Percentiles rank a stretch among this genome's conserved stretches.
phyloP scores from a whole-genome alignment of 2,888 invertebrate genomes.

The Orchestes rusci region DNA sequence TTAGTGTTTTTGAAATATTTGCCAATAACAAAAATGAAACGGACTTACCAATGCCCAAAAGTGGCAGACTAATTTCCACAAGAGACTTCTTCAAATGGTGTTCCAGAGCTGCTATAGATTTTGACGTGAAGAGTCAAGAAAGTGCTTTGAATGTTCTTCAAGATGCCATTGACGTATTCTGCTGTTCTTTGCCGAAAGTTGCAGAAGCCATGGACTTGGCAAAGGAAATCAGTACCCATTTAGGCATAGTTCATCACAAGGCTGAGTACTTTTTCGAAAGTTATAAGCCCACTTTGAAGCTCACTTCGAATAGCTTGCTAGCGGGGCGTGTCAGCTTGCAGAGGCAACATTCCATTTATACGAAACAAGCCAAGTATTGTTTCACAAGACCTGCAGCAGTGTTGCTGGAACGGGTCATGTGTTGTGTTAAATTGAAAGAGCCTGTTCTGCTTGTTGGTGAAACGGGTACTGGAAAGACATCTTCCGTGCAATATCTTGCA shows the following conservation, averaged over 20 bases:
- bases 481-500: conserved; percentile 86
- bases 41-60: conserved; percentile 31
- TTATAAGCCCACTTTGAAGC: conserved; percentile 62
- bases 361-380: conserved; percentile 55
- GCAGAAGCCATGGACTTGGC: conserved; percentile 61
- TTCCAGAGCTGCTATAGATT: conserved; percentile 64
- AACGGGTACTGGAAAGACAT: conserved; percentile 98
- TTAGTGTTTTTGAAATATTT: conserved; percentile 77
- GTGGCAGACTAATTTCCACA: conserved; percentile 64
- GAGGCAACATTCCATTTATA: conserved; percentile 29
- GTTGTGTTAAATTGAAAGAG: conserved; percentile 75
- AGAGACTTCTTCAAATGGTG: conserved; percentile 93
- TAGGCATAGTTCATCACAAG: conserved; percentile 76
- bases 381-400: conserved; percentile 76
- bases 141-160: conserved; percentile 69
- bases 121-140: conserved; percentile 63
- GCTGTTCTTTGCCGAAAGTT: conserved; percentile 64
- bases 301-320: conserved; percentile 52
- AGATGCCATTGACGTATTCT: conserved; percentile 89
- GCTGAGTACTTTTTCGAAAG: conserved; percentile 72
- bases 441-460: conserved; percentile 94
- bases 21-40: conserved; percentile 47
- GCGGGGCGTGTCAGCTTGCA: conserved; percentile 62
- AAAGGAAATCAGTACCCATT: conserved; percentile 65
- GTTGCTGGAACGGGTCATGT: conserved; percentile 81